Evolutionary conservation across 92 coral and sea anemone genomes (phyloP).

Genomic region (Epizoanthus rinbou): DNA sequence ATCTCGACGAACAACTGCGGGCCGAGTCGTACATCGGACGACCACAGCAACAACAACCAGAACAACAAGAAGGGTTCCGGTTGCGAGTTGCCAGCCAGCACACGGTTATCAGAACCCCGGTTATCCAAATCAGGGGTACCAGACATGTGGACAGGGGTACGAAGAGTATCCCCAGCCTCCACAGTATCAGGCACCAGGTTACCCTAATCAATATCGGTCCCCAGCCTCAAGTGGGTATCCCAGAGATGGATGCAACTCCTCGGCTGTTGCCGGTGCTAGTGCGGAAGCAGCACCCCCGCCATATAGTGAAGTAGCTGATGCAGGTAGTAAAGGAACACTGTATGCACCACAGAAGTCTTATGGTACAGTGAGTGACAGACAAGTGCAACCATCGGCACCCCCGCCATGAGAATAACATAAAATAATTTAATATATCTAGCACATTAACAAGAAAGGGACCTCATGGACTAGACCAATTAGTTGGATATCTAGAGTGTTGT

Average conservation of each 20-base stretch:
- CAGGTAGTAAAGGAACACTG: not conserved
- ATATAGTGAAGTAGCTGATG: conserved; percentile 10
- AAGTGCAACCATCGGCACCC: conserved; percentile 16
- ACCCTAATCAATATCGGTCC: not conserved
- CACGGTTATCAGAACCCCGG: conserved; percentile 17
- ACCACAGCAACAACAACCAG: not conserved
- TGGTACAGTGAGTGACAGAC: conserved; percentile 9
- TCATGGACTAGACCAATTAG: too few relatives aligned
- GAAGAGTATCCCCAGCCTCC: conserved; percentile 36
- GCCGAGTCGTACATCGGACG: conserved; percentile 9
- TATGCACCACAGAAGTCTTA: conserved; percentile 27
- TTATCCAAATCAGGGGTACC: conserved; percentile 15
- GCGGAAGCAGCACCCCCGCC: conserved; percentile 32
- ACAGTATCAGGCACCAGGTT: not conserved
- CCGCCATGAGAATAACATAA: not conserved
- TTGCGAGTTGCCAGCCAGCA: not conserved
- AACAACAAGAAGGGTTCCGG: not conserved
- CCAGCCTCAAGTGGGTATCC: not conserved
- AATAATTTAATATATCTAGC: too few relatives aligned
- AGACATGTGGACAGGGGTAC: conserved; percentile 21
- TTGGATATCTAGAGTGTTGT: too few relatives aligned
- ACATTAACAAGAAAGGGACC: too few relatives aligned
- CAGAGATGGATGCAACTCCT: not conserved
- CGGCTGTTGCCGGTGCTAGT: not conserved
- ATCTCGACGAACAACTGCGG: conserved; percentile 12